phyloP scores from a whole-genome alignment of 2,113 vertebrate species.

The Eurypyga helias region DNA sequence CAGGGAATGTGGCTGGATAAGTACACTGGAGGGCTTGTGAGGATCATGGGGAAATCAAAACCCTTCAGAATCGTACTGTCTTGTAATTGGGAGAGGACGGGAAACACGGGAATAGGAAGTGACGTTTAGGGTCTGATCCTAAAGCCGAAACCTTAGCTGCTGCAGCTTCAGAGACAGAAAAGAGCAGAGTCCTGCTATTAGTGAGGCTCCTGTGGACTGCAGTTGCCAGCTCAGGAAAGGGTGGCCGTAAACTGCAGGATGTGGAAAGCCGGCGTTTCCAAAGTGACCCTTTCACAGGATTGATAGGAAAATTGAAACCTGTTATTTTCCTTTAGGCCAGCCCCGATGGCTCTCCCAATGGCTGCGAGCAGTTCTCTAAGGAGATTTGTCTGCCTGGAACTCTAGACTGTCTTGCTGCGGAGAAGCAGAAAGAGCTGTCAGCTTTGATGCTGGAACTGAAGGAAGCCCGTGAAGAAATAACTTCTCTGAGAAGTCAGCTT shows the following conservation, averaged over 20 bases:
- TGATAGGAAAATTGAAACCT: not conserved
- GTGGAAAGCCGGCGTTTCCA: not conserved
- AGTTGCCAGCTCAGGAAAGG: not conserved
- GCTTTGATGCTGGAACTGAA: constrained; percentile 77
- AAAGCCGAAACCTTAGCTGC: not conserved
- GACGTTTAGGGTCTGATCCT: not conserved
- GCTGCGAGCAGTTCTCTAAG: not conserved
- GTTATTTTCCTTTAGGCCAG: constrained; percentile 36
- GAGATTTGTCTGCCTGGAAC: not conserved
- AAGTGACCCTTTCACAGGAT: not conserved
- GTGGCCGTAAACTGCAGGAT: not conserved
- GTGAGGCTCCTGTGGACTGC: not conserved
- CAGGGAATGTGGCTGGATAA: not conserved
- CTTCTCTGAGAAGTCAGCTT: constrained; percentile 75
- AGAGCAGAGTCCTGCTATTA: not conserved
- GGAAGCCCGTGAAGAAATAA: constrained; percentile 79
- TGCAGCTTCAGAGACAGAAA: not conserved
- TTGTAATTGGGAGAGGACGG: not conserved
- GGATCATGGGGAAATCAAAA: not conserved
- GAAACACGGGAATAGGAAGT: not conserved
- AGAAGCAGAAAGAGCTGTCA: constrained; percentile 74
- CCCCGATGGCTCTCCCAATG: not conserved
- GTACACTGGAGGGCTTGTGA: not conserved
- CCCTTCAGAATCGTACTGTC: not conserved
- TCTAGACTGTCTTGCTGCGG: constrained; percentile 53